Base-by-base conservation (phyloP, 2,888 invertebrate genomes). In the Pheosia tremula region DNA sequence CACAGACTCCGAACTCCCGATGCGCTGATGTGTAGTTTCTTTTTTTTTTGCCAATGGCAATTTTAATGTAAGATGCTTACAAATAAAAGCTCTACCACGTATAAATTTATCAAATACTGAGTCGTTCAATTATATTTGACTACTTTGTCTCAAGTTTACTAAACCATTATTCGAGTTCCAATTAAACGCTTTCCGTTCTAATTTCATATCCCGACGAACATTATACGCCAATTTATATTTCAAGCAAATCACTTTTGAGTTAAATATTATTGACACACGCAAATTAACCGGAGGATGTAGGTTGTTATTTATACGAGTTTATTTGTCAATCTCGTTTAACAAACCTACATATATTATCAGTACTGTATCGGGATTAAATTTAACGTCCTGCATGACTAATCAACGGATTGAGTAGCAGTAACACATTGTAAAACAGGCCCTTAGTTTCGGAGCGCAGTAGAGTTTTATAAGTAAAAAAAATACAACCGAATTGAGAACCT, bases 131-230 rank as follows among this genome's bases (percentile, higher is more conserved):
- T n/a, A n/a, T n/a, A n/a, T n/a, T n/a, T n/a, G n/a, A n/a, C n/a
- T n/a, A n/a, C n/a, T n/a, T n/a, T 7, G 41, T 5, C 5, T 41
- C 8, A 41, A 41, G 10, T 10, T 10, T 45, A 45, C 4, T 45
- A 11, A 41, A 41, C 41, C 11, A 10, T 0, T 9, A 45, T 47
- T 47, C n/a, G n/a, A 47, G 5, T 5, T 47, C 47, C 47, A 47
- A 11, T 63, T 0, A 39, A 10, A 8, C 3, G 7, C 54, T 36
- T 56, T 3, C 52, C 62, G 69, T 4, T 53, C 53, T 37, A 53
- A 53, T 4, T 53, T 37, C 53, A 53, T 4, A 53, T 53, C 53
- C 53, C 24, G 53, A 10, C 53, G 10, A 11, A 5, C 38, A 37
- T 11, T 36, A 10, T 36, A 9, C 3, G 9, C 9, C 9, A 36